These are phyloP conservation scores for Zhuqinia jingwanae DNA, from an alignment of 2,888 invertebrate genomes.

Conservation along the genomic window DNA sequence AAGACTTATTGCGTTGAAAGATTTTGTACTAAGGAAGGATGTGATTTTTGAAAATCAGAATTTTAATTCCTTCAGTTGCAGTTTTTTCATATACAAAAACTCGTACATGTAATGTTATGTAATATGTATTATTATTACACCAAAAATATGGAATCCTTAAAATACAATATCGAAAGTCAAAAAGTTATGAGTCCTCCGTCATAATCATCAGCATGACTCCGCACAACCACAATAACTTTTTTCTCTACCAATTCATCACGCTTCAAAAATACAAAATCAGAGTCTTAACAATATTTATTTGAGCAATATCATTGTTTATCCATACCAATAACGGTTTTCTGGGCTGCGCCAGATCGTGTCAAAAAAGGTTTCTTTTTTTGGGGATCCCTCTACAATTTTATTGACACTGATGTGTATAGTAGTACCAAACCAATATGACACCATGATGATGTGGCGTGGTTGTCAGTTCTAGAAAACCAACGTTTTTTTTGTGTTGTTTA, in stretches of 20 bases:
- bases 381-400: conserved; percentile 39
- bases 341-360: conserved; percentile 63
- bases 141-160: background rate
- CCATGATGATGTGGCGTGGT: conserved; percentile 39
- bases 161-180: background rate
- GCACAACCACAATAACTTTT: conserved; percentile 23
- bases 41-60: background rate
- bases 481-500: conserved; percentile 16
- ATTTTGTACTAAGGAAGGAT: too few relatives aligned
- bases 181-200: conserved; percentile 51
- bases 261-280: conserved; percentile 52
- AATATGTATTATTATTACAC: background rate
- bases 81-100: too few relatives aligned
- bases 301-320: conserved; percentile 59
- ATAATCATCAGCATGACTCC: conserved; percentile 70
- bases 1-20: background rate
- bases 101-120: too few relatives aligned
- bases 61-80: too few relatives aligned
- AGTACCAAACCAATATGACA: background rate
- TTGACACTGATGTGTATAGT: conserved; percentile 61
- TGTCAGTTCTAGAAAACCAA: conserved; percentile 28
- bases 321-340: conserved; percentile 69
- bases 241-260: conserved; percentile 66
- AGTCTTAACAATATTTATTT: conserved; percentile 43
- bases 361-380: conserved; percentile 49